These are phyloP conservation scores for Actenoides lindsayi DNA, from an alignment of 2,113 vertebrate species.

Conservation along the genomic window DNA sequence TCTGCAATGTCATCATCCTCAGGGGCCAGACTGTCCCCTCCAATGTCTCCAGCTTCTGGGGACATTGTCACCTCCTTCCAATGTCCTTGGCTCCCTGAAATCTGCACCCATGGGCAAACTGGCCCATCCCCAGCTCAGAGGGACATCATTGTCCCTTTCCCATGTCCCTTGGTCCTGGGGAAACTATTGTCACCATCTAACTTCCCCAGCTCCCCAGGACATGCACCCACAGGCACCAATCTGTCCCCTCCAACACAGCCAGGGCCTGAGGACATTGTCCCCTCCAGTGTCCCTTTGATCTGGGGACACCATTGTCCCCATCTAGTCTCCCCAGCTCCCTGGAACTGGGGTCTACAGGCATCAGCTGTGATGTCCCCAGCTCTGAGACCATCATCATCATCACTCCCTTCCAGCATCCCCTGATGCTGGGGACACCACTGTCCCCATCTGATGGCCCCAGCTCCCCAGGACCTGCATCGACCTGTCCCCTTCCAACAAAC, in stretches of 20 bases:
- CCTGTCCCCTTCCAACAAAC: neutral
- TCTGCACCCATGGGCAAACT: too few relatives aligned
- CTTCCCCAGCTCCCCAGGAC: neutral
- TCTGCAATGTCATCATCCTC: neutral
- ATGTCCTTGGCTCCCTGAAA: accelerated
- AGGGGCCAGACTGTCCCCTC: too few relatives aligned
- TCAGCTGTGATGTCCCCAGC: neutral
- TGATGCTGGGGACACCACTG: neutral
- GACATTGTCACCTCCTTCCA: neutral
- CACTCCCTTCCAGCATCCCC: neutral
- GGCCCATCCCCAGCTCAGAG: neutral
- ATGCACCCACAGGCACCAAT: accelerated
- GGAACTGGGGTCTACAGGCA: neutral
- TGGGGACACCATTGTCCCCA: neutral
- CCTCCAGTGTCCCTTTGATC: accelerated
- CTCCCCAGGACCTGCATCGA: too few relatives aligned
- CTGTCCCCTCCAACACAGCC: neutral
- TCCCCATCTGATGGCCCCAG: too few relatives aligned
- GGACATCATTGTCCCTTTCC: neutral
- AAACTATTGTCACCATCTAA: accelerated
- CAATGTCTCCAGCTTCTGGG: neutral
- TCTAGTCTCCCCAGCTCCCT: accelerated
- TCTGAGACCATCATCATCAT: neutral
- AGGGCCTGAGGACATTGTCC: neutral
- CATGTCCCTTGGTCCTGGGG: neutral